Percentiles rank a stretch among this genome's conserved stretches.
phyloP scores from a whole-genome alignment of 1,140 invertebrate genomes.

The Anadara kagoshimensis region DNA sequence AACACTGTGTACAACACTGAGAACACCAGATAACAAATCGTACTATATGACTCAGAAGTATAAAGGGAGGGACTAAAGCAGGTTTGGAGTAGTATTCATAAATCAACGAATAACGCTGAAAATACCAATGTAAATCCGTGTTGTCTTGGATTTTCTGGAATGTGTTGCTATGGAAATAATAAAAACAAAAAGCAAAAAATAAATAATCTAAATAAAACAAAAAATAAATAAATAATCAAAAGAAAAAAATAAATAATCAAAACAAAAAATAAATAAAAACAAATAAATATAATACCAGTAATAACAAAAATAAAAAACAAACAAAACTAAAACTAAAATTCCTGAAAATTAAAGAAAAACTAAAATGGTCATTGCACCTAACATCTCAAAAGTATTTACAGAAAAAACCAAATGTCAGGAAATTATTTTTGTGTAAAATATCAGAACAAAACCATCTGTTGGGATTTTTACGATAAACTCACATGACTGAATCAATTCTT shows the following conservation, averaged over 20 bases:
- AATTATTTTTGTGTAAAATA: no score
- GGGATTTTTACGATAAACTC: no score
- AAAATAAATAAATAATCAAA: no score
- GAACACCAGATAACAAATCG: constrained; percentile 43
- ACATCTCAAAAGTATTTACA: no score
- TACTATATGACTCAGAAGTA: constrained; percentile 68
- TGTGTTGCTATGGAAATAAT: constrained; percentile 54
- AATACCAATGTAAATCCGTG: constrained; percentile 72
- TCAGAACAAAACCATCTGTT: no score
- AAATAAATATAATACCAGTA: no score
- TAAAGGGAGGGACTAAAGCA: constrained; percentile 72
- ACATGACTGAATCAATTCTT: no score
- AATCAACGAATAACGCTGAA: constrained; percentile 73
- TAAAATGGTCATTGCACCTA: no score
- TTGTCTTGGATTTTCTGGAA: constrained; percentile 70
- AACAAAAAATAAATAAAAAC: no score
- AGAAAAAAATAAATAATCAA: no score
- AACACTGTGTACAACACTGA: constrained; percentile 34
- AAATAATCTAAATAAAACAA: constrained; percentile 12
- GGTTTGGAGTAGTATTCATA: constrained; percentile 74
- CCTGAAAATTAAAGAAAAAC: background rate
- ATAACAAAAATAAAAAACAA: no score
- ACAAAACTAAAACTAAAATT: background rate
- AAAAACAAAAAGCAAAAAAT: constrained; percentile 21
- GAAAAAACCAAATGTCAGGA: no score